phyloP scores from a whole-genome alignment of 2,888 invertebrate genomes.

The Cheilosia impressa region DNA sequence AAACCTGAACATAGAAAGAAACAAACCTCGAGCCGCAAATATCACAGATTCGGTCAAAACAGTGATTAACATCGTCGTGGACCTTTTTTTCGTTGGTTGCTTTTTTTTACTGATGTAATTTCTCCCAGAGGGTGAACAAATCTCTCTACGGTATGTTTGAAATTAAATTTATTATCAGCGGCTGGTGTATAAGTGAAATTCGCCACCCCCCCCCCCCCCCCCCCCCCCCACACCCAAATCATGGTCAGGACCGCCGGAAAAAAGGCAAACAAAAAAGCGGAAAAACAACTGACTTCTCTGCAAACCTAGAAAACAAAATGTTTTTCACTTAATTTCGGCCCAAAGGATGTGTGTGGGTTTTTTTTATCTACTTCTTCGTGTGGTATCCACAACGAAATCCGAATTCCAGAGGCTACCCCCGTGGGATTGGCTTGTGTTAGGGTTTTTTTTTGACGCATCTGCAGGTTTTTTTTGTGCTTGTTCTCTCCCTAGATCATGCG shows the following conservation, averaged over 20 bases:
- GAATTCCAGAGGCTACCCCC: conserved; percentile 23
- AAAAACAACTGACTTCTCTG: too few relatives aligned
- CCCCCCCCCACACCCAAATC: too few relatives aligned
- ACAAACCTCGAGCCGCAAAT: conserved; percentile 36
- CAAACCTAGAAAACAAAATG: conserved; percentile 38
- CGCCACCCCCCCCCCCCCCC: too few relatives aligned
- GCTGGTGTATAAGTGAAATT: conserved; percentile 3
- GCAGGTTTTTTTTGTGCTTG: conserved; percentile 7
- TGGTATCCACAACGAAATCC: conserved; percentile 18
- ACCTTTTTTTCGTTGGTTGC: conserved; percentile 6
- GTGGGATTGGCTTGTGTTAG: conserved; percentile 30
- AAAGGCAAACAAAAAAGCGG: too few relatives aligned
- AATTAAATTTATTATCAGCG: conserved; percentile 65
- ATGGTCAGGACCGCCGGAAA: too few relatives aligned
- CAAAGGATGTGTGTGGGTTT: conserved; percentile 29
- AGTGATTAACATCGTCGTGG: conserved; percentile 51
- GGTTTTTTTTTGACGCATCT: conserved; percentile 24
- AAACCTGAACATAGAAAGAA: not conserved
- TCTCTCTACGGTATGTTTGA: conserved; percentile 51
- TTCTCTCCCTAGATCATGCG: conserved; percentile 35
- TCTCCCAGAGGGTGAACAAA: conserved; percentile 46
- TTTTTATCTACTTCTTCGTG: not conserved
- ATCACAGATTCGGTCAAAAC: conserved; percentile 51
- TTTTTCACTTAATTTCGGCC: conserved; percentile 62
- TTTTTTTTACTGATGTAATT: not conserved